Evolutionary conservation across 2,113 vertebrate species (phyloP), one percentile per base, ranked within the genome.

Genomic region (Nesogale talazaci): DNA sequence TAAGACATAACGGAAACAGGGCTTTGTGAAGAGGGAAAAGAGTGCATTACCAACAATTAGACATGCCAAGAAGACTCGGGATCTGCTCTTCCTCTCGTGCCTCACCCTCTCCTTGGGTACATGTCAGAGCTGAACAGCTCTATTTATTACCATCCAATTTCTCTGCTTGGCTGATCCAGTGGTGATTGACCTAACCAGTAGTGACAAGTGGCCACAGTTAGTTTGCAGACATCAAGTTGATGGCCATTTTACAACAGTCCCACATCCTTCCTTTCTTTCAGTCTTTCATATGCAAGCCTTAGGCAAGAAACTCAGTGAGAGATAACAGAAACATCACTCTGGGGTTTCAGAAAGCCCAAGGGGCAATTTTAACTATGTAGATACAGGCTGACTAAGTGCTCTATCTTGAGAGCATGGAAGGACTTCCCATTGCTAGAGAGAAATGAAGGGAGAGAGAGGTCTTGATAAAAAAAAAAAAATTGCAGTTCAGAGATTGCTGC

Each of bases 141-240:
- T 94, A 83, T 85, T 94, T 92, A 94, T 70, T 63, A 31, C 74
- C 59, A 63, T 93, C 95, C 87, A 94, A 90, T 63, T 52, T 36
- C 59, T 84, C 36, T 75, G 81, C 25, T 87, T 94, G 89, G 69
- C 31, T 31, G 52, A 38, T 4, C 38, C 31, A 46, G 7, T 7
- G 75, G 84, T n/a, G 52, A 65, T 77, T 81, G 86, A 93, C 70
- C 93, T 86, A 61, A 80, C 63, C 89, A 88, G n/a, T 76, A 91
- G 52, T 59, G 95, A 90, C 91, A 94, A 95, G 93, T 77, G 86
- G 77, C 93, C 79, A 52, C 52, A 16, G 36, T 89, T 83, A 67
- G 67, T n/a, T 40, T 19, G 34, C 42, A 56, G 36, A 74, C 40
- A 42, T 25, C 86, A 52, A 70, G 27, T 59, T 83, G 16, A 2